phyloP scores from a whole-genome alignment of 2,888 invertebrate genomes.

The Chrysomela aeneicollis region DNA sequence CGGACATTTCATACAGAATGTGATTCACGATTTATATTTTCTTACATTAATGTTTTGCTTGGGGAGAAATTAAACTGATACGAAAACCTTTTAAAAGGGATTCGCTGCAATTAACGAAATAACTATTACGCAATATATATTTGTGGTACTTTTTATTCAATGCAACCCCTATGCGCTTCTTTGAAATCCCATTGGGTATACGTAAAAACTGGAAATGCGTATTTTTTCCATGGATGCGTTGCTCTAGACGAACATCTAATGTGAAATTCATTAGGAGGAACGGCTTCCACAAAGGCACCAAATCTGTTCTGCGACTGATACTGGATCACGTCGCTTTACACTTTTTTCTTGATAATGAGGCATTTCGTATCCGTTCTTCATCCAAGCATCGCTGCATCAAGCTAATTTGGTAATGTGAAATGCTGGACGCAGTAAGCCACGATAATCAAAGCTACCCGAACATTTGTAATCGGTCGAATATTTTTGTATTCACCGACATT shows the following conservation, averaged over 20 bases:
- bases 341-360: conserved; percentile 26
- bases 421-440: conserved; percentile 33
- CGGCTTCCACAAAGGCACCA: not conserved
- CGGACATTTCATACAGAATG: too few relatives aligned
- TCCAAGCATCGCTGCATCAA: conserved; percentile 8
- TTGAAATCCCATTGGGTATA: too few relatives aligned
- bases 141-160: too few relatives aligned
- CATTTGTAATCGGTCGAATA: conserved; percentile 28
- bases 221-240: not conserved
- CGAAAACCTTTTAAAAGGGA: too few relatives aligned
- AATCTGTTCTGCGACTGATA: conserved; percentile 5
- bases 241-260: not conserved
- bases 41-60: too few relatives aligned
- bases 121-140: too few relatives aligned
- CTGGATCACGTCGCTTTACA: conserved; percentile 20
- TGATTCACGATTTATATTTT: too few relatives aligned
- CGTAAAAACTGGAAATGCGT: not conserved
- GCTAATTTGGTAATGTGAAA: conserved; percentile 32
- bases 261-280: not conserved
- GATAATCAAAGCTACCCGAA: conserved; percentile 33
- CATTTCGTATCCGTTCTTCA: conserved; percentile 23
- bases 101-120: too few relatives aligned
- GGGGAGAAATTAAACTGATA: too few relatives aligned
- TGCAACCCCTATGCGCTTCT: too few relatives aligned
- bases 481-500: conserved; percentile 41